Evolutionary conservation across 2,797 vertebrate genomes (phyloP), one percentile per base, ranked within the genome.

Genomic region (Eremophila alpestris): DNA sequence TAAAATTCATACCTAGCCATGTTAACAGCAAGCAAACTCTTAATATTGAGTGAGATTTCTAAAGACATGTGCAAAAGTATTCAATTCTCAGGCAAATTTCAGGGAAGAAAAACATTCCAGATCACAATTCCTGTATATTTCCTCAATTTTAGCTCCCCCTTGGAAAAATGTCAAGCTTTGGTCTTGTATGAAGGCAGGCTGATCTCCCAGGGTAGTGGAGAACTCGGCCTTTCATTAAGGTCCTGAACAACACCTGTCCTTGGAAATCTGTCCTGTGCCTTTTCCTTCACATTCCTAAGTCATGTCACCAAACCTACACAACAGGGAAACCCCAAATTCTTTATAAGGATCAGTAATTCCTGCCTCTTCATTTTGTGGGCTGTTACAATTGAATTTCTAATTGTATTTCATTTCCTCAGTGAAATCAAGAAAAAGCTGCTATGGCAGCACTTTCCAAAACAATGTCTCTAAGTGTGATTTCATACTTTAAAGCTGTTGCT

Each of bases 301-400:
- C 34, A 22, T 3, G 15, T 21, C 29, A 59, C 48, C 16, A 21
- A 22, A 38, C 26, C 11, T 15, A 40, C 46, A 24, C 4, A 24
- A n/a, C 0, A 7, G 4, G 8, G 5, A 74, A 89, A 19, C 11
- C 23, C 36, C 16, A 21, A 1, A 3, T 16, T 36, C 70, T 71
- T 52, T 3, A 21, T 43, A 55, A 59, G 19, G 4, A 19, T 23
- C 7, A 32, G 6, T 19, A 2, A 13, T 34, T 59, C 56, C 16
- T 78, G 30, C 3, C 16, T 46, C 60, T 63, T n/a, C 3, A 3
- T 70, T 54, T 16, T 15, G 5, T 12, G 11, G 4, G 3, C 38
- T 18, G 27, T 6, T 56, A 29, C 52, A 78, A 54, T 60, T 46
- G 27, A 73, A 55, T 26, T 65, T 29, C 20, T 3, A 29, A 73